These are phyloP conservation scores for Hippopotamyrus pictus DNA, from an alignment of 2,797 vertebrate genomes.

Conservation along the genomic window DNA sequence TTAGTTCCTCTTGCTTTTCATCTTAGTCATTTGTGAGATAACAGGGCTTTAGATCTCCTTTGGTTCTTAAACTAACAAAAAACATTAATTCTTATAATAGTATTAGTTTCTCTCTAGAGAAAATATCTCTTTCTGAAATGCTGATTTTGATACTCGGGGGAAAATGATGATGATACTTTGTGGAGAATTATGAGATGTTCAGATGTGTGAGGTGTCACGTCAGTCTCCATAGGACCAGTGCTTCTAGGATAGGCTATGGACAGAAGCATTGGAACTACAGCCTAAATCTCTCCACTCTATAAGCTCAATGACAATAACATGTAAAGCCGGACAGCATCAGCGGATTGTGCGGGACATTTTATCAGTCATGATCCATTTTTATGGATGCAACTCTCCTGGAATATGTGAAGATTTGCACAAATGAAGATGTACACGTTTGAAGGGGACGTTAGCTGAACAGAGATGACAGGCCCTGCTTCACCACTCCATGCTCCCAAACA, in stretches of 20 bases:
- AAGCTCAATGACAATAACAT: conserved; percentile 15
- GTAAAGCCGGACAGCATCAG: neutral
- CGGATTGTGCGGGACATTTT: neutral
- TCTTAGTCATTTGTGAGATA: neutral
- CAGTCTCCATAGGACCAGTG: neutral
- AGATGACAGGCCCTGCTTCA: conserved; percentile 20
- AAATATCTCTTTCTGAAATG: neutral
- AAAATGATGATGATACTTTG: neutral
- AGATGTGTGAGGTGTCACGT: neutral
- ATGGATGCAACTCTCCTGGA: neutral
- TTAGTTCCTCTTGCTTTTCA: neutral
- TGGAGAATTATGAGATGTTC: neutral
- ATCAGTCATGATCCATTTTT: neutral
- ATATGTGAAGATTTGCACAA: neutral
- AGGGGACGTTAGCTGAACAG: neutral
- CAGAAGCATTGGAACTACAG: neutral
- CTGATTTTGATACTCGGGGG: neutral
- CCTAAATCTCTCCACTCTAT: conserved; percentile 18
- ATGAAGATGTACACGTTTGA: neutral
- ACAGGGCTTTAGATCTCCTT: neutral
- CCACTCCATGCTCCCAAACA: conserved; percentile 16
- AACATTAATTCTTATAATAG: neutral
- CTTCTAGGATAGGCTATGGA: neutral
- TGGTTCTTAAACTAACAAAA: neutral
- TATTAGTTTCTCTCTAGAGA: neutral